phyloP scores from a whole-genome alignment of 2,888 invertebrate genomes.

The Nasonovia ribisnigri region DNA sequence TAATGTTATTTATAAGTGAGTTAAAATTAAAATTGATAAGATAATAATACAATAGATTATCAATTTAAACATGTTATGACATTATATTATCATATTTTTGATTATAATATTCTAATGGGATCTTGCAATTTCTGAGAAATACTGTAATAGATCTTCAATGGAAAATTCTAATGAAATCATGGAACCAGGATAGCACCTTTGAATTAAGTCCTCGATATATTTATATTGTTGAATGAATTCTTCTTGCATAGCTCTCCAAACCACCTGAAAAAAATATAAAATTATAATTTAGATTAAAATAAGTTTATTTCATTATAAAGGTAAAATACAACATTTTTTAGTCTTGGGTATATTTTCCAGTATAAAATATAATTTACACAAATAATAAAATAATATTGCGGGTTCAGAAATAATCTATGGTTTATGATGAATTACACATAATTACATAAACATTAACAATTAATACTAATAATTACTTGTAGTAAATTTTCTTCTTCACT shows the following conservation, averaged over 20 bases:
- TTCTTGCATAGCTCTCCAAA: slow-evolving; percentile 99
- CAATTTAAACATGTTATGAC: not conserved
- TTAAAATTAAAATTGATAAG: not conserved
- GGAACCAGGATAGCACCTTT: slow-evolving; percentile 95
- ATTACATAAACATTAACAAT: not conserved
- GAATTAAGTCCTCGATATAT: slow-evolving; percentile 91
- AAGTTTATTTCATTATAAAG: not conserved
- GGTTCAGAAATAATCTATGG: not conserved
- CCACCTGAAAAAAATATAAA: slow-evolving; percentile 77
- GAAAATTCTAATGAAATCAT: slow-evolving; percentile 94
- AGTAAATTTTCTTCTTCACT: slow-evolving; percentile 94
- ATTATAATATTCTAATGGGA: slow-evolving; percentile 78
- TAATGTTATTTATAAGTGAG: not conserved
- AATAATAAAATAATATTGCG: not conserved
- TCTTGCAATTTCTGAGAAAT: slow-evolving; percentile 98
- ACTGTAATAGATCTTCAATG: slow-evolving; percentile 94
- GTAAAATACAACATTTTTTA: not conserved
- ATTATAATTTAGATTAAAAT: not conserved
- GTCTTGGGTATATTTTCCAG: not conserved
- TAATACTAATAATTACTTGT: slow-evolving; percentile 74
- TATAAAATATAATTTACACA: not conserved
- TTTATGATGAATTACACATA: not conserved
- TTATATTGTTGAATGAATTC: slow-evolving; percentile 98
- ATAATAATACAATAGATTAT: not conserved
- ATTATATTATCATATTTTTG: not conserved